Base-by-base conservation (phyloP, 1,140 invertebrate species). In the Choristoneura fumiferana region DNA sequence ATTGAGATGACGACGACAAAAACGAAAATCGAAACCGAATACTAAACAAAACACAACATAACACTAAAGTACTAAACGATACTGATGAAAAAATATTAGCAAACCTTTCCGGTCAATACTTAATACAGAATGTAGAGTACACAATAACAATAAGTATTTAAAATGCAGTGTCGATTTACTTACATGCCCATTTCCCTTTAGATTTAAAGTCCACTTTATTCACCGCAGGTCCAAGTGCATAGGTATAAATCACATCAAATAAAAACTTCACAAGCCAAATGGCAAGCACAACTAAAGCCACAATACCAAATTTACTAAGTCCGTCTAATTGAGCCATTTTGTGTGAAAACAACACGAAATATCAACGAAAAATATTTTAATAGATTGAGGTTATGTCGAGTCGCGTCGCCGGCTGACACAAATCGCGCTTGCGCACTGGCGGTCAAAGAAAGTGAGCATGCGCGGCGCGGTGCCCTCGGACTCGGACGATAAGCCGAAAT, bases 161-260 rank as follows among this genome's bases (percentile, higher is more conserved):
- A 59, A 13, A 54, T 43, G 6, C 36, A 71, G 49, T 37, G 38
- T 61, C 35, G 34, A 53, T 29, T 9, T 63, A 87, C 84, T 86
- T 58, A 87, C 84, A 63, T 67, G 84, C 84, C 84, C 84, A 87
- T 71, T 81, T 82, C 61, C 84, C 83, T 60, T 78, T 73, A 0
- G 78, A 73, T 57, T 76, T 80, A 54, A 82, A 84, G 67, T 86
- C 75, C 65, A 87, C 78, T 67, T 73, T 75, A 57, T 77, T 77
- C 36, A 84, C 39, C 10, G 63, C 62, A 35, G 83, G 84, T 54
- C 76, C 77, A 34, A 86, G 63, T 4, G 73, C 63, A 56, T 76
- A 86, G 22, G 63, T 73, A 57, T 84, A 87, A 34, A 86, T 39
- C 8, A 73, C 57, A 61, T 68, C 69, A 40, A 69, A 62, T 13